phyloP scores from a whole-genome alignment of 2,113 vertebrate genomes.

The Otolemur garnettii region DNA sequence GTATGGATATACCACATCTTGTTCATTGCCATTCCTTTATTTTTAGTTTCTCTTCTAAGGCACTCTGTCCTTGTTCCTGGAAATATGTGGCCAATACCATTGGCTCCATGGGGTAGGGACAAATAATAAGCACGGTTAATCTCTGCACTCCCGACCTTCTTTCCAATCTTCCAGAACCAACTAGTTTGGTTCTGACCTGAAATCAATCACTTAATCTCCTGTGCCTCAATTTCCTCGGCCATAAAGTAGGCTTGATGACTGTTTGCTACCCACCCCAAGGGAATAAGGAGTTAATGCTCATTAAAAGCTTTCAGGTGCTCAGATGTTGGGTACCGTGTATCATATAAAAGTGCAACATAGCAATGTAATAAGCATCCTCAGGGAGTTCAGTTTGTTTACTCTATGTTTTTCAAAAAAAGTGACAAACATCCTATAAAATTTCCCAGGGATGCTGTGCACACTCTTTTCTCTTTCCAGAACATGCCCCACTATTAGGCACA shows the following conservation, averaged over 20 bases:
- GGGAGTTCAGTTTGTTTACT: slow-evolving; percentile 52
- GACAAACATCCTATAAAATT: slow-evolving; percentile 23
- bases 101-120: not conserved
- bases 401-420: slow-evolving; percentile 44
- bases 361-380: slow-evolving; percentile 70
- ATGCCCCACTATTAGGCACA: not conserved
- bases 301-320: slow-evolving; percentile 67
- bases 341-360: slow-evolving; percentile 67
- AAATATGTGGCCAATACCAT: not conserved
- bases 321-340: slow-evolving; percentile 36
- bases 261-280: not conserved
- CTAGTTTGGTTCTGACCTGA: slow-evolving; percentile 1
- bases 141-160: not conserved
- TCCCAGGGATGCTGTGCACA: not conserved
- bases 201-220: slow-evolving; percentile 1
- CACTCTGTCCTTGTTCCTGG: not conserved
- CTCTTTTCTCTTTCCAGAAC: not conserved
- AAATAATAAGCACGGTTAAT: not conserved
- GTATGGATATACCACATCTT: not conserved
- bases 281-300: slow-evolving; percentile 67
- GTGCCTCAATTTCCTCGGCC: slow-evolving; percentile 54
- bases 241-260: slow-evolving; percentile 70
- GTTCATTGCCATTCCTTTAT: not conserved
- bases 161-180: not conserved
- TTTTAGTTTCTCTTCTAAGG: not conserved